phyloP scores from a whole-genome alignment of 2,113 vertebrate genomes.

The Trogon surrucura region DNA sequence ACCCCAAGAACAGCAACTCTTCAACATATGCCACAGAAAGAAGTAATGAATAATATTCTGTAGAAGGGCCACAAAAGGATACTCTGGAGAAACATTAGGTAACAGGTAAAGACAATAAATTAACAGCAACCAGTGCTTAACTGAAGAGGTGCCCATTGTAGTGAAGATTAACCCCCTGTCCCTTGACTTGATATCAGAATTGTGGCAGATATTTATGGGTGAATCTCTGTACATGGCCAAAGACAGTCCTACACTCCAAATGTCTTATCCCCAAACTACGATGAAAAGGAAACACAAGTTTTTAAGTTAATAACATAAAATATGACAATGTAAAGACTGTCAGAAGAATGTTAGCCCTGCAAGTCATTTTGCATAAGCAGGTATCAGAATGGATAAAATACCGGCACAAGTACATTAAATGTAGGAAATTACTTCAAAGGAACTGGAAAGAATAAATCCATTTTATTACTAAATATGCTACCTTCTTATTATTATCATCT shows the following conservation, averaged over 20 bases:
- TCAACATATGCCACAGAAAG: not conserved
- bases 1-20: not conserved
- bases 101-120: not conserved
- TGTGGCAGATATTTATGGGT: not conserved
- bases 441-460: not conserved
- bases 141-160: not conserved
- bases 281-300: not conserved
- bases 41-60: not conserved
- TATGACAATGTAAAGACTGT: not conserved
- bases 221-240: not conserved
- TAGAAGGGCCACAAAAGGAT: not conserved
- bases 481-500: not conserved
- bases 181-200: not conserved
- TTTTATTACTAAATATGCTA: not conserved
- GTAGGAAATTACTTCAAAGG: not conserved
- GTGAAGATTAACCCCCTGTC: not conserved
- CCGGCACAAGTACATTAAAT: not conserved
- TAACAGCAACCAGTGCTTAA: not conserved
- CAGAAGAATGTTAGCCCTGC: not conserved
- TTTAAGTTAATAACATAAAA: not conserved
- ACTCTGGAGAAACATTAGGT: not conserved
- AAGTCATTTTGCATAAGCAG: not conserved
- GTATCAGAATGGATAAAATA: not conserved
- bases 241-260: not conserved
- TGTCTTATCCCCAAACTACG: not conserved